Conservation (phyloP, 2,888 invertebrate genomes). For the Sicus ferrugineus region DNA sequence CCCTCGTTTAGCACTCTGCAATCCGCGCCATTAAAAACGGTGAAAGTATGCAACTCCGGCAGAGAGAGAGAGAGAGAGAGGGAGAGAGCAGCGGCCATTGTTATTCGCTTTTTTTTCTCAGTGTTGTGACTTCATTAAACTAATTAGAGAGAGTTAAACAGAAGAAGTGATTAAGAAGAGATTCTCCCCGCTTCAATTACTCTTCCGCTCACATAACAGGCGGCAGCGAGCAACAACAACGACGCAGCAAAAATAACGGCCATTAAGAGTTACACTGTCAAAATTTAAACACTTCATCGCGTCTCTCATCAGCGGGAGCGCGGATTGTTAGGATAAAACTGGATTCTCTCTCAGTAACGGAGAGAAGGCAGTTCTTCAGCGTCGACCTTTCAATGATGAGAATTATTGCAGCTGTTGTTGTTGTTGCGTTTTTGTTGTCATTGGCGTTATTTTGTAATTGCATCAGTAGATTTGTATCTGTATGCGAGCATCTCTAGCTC, state of each 20-base stretch:
- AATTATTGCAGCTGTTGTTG: constrained; percentile 11
- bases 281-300: neutral
- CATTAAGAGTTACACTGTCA: neutral
- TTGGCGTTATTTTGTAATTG: neutral
- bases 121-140: constrained; percentile 26
- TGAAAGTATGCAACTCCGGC: too few species aligned
- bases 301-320: too few species aligned
- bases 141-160: constrained; percentile 12
- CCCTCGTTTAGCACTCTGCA: too few species aligned
- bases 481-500: neutral
- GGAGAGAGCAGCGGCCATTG: too few species aligned
- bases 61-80: too few species aligned
- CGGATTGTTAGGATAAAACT: too few species aligned
- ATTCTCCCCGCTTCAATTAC: constrained; percentile 10
- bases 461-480: neutral
- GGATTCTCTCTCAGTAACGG: neutral
- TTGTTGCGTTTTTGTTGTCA: neutral
- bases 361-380: neutral
- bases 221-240: constrained; percentile 7
- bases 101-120: constrained; percentile 3
- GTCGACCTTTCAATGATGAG: neutral
- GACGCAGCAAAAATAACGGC: neutral
- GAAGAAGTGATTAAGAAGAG: neutral
- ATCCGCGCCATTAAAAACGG: too few species aligned
- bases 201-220: neutral